Evolutionary conservation across 2,113 vertebrate species (phyloP).

Genomic region (Synchiropus splendidus): DNA sequence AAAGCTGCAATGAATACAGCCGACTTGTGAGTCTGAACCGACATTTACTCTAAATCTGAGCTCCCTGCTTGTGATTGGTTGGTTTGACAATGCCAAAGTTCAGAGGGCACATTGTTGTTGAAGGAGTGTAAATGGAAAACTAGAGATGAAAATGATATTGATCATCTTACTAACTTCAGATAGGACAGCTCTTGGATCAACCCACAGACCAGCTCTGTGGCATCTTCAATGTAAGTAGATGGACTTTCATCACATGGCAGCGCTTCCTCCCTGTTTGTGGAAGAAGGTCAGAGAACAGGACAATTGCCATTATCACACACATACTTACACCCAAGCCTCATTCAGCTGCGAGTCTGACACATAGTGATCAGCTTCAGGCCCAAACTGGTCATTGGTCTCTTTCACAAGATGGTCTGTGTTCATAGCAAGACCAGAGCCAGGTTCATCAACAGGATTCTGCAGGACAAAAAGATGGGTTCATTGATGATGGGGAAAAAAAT

Average conservation of each 20-base stretch:
- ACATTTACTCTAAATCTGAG: no score
- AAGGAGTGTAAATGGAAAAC: no score
- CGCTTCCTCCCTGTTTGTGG: constrained; percentile 32
- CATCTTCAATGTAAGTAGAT: constrained; percentile 56
- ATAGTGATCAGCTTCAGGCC: constrained; percentile 19
- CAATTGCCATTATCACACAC: background rate
- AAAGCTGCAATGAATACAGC: no score
- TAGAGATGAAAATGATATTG: background rate
- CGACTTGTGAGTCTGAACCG: no score
- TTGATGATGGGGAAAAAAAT: no score
- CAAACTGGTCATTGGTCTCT: constrained; percentile 4
- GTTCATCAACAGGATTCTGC: constrained; percentile 1
- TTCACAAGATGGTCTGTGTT: constrained; percentile 1
- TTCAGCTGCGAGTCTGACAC: constrained; percentile 66
- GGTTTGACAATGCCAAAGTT: no score
- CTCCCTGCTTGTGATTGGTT: no score
- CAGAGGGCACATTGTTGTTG: no score
- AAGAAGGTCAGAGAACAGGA: background rate
- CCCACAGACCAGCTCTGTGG: constrained; percentile 65
- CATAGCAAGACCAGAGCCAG: background rate
- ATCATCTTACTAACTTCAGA: constrained; percentile 69
- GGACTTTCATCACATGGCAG: constrained; percentile 3
- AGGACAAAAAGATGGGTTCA: no score
- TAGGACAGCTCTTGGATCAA: constrained; percentile 76
- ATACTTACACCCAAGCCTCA: constrained; percentile 44